Evolutionary conservation across 1,140 invertebrate species (phyloP), one percentile per base, ranked within the genome.

Genomic region (Wasmannia auropunctata): DNA sequence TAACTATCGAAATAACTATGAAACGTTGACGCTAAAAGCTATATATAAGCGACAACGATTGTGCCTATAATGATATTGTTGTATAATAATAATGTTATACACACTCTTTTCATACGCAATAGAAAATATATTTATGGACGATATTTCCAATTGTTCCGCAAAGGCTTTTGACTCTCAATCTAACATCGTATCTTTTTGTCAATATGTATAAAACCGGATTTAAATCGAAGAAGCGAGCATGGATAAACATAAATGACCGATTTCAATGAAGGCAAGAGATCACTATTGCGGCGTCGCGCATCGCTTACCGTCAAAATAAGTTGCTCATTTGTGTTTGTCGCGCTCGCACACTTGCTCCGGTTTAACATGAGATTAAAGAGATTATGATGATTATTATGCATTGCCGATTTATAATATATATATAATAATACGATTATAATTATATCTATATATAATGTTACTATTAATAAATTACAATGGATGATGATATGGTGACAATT

Each of bases 1-100:
- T 51, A 81, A 56, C 74, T 81, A 34, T 16, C 34, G 28, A 88
- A 19, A 10, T 5, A 79, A 54, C 58, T 28, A 16, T 10, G 3
- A 31, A 8, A 14, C 28, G 16, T 31, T n/a, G 43, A 25, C 34
- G 77, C n/a, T 25, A 49, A 70, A 85, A 54, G 22, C n/a, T n/a
- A 31, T 43, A 70, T 28, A 67, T 40, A 58, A 81, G n/a, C 25
- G 70, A 80, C 22, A 40, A 88, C 72, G 63, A 89, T 89, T 90
- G 91, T 91, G 91, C 91, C 91, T 91, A 86, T 84, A 87, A 86
- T 60, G 34, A 83, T 86, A 77, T 87, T 91, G 65, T 67, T n/a
- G n/a, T n/a, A n/a, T n/a, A n/a, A 85, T 77, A 70, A 77, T 65
- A 85, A 90, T 76, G 83, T 90, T 81, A 46, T 86, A 89, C 58